Conservation (phyloP, 2,888 invertebrate species). For the Pegoplata infirma region DNA sequence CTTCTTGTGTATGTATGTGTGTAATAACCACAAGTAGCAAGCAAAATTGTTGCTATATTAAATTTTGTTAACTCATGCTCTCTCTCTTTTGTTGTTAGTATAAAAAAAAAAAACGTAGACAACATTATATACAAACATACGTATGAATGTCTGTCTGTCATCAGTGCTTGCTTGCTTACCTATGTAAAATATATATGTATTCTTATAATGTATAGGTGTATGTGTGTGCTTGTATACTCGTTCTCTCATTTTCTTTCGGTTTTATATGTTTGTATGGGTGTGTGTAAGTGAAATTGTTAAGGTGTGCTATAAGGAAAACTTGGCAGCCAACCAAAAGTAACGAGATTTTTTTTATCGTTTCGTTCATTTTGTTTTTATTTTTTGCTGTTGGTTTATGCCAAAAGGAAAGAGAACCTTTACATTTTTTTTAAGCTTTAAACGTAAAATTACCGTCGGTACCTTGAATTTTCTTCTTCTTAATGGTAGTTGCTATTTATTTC, state of each 20-base stretch:
- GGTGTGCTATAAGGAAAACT: constrained; percentile 74
- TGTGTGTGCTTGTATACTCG: constrained; percentile 52
- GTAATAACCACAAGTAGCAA: constrained; percentile 53
- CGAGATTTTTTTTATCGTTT: constrained; percentile 65
- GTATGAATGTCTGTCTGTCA: background rate
- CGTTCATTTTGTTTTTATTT: constrained; percentile 51
- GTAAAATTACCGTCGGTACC: constrained; percentile 69
- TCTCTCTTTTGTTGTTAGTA: constrained; percentile 21
- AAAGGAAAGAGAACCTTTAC: constrained; percentile 52
- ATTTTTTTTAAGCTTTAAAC: constrained; percentile 55
- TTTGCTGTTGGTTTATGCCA: constrained; percentile 33
- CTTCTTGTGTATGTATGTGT: background rate
- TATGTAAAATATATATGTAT: constrained; percentile 58
- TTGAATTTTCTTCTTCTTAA: constrained; percentile 63
- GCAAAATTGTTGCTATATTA: constrained; percentile 22
- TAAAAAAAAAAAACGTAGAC: background rate
- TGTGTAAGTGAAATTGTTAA: constrained; percentile 66
- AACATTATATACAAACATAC: background rate
- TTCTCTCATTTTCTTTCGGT: constrained; percentile 41
- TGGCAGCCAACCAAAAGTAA: constrained; percentile 76
- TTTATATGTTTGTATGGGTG: constrained; percentile 42
- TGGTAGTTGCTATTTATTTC: constrained; percentile 13
- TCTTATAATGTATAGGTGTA: constrained; percentile 28
- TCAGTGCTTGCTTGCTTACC: background rate
- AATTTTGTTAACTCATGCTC: constrained; percentile 44